phyloP scores from a whole-genome alignment of 2,113 vertebrate genomes.

The Echinops telfairi region DNA sequence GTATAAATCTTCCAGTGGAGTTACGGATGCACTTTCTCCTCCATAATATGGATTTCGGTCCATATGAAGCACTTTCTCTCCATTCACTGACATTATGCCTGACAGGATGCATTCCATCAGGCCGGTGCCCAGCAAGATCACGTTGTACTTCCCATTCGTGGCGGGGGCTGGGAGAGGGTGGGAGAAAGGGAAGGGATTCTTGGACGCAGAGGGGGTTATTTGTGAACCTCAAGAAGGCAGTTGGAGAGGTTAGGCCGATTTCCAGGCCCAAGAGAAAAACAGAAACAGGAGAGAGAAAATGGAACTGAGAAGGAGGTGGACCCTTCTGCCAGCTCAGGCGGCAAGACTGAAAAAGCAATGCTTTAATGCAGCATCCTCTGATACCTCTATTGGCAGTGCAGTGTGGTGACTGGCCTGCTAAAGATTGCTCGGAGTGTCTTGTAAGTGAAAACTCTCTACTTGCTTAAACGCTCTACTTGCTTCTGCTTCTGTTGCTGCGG shows the following conservation, averaged over 20 bases:
- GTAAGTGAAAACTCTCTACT: background rate
- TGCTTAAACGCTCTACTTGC: slow-evolving; percentile 32
- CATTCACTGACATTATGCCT: slow-evolving; percentile 99
- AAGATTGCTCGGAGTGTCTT: background rate
- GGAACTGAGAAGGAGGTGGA: too few species aligned
- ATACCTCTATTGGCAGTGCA: background rate
- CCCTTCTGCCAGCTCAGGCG: too few species aligned
- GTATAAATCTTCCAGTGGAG: slow-evolving; percentile 90
- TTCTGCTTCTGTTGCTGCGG: background rate
- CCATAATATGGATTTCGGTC: slow-evolving; percentile 98
- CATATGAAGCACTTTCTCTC: slow-evolving; percentile 99
- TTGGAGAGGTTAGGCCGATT: too few species aligned
- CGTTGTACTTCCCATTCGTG: too few species aligned
- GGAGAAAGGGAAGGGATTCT: too few species aligned
- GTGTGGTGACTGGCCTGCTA: background rate
- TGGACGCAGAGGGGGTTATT: too few species aligned
- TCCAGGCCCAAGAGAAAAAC: too few species aligned
- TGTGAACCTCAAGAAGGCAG: too few species aligned
- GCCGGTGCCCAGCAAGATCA: too few species aligned
- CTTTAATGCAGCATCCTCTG: background rate
- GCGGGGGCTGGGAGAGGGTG: too few species aligned
- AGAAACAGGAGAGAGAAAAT: too few species aligned
- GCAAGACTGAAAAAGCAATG: background rate
- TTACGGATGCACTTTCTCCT: slow-evolving; percentile 98
- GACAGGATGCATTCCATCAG: slow-evolving; percentile 98